Evolutionary conservation across 2,888 invertebrate genomes (phyloP).

Genomic region (Brachyptera risi): DNA sequence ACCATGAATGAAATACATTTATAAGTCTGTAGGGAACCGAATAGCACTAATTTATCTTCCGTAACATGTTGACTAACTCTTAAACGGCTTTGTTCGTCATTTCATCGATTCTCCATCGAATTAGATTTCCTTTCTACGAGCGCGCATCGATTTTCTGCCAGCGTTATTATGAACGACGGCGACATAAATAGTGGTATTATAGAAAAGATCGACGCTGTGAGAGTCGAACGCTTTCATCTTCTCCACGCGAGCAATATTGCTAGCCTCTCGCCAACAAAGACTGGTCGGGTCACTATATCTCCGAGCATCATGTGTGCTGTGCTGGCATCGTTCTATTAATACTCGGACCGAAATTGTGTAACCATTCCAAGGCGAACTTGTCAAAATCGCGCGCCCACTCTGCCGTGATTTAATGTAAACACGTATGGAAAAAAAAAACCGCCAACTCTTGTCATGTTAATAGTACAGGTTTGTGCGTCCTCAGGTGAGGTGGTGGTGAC

Average conservation of each 20-base stretch:
- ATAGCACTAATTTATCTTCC: conserved; percentile 10
- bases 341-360: background rate
- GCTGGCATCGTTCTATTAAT: no score
- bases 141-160: background rate
- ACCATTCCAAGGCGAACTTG: conserved; percentile 23
- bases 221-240: background rate
- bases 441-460: background rate
- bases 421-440: background rate
- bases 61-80: conserved; percentile 6
- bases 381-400: background rate
- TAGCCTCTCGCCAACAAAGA: background rate
- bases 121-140: background rate
- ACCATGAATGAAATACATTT: no score
- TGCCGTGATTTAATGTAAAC: background rate
- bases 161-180: background rate
- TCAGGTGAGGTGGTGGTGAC: background rate
- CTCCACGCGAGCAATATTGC: background rate
- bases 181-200: conserved; percentile 14
- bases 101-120: background rate
- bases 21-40: no score
- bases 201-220: background rate
- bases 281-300: no score
- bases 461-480: background rate
- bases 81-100: background rate
- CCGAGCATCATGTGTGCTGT: no score